A percentile compares a stretch with the other conserved stretches of the same genome.
Evolutionary conservation across 2,888 invertebrate species (phyloP).

Genomic region (Platerodrilus igneus): DNA sequence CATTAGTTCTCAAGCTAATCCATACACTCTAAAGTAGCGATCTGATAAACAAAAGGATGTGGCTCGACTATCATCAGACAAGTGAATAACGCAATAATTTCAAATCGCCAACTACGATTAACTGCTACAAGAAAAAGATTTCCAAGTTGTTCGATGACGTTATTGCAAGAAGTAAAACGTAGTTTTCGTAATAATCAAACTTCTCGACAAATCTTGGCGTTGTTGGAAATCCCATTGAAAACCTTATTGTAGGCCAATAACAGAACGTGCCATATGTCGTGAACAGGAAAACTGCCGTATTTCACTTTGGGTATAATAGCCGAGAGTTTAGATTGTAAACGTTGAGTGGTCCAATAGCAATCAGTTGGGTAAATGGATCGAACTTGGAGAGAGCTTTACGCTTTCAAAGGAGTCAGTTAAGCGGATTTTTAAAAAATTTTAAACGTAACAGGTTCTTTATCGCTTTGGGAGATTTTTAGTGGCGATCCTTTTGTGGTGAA

Average conservation of each 20-base stretch:
- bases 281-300: conserved; percentile 33
- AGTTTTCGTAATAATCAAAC: conserved; percentile 1
- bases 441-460: conserved; percentile 16
- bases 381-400: conserved; percentile 22
- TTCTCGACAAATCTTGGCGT: conserved; percentile 13
- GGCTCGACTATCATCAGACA: too few species aligned
- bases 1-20: too few species aligned
- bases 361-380: conserved; percentile 26
- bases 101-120: too few species aligned
- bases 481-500: too few species aligned
- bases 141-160: too few species aligned
- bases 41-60: too few species aligned
- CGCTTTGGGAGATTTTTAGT: too few species aligned
- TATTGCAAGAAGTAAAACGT: neutral
- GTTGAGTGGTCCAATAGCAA: conserved; percentile 28
- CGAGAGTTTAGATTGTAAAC: conserved; percentile 26
- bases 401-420: conserved; percentile 22
- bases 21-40: too few species aligned
- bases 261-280: conserved; percentile 30
- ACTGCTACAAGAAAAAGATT: too few species aligned
- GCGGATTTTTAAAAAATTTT: conserved; percentile 23
- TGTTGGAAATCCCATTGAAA: conserved; percentile 17
- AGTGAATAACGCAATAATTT: too few species aligned
- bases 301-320: conserved; percentile 30
- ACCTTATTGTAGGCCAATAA: conserved; percentile 25